Conservation (phyloP, 2,797 vertebrate species). For the Neosilurus mollespiculum region DNA sequence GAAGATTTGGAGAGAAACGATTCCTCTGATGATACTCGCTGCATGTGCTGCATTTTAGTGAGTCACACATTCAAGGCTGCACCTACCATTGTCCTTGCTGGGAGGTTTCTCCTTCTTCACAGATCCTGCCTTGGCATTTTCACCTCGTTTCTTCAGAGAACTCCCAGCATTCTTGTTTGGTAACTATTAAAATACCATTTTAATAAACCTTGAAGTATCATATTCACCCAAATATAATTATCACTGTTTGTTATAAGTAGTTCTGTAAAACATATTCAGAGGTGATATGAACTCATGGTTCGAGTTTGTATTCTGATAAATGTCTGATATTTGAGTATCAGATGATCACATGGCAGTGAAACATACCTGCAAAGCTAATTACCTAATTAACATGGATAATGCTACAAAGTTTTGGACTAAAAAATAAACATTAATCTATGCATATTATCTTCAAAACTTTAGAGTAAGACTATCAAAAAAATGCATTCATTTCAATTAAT, state of each 20-base stretch:
- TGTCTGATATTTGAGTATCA: background rate
- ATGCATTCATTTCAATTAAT: too few relatives aligned
- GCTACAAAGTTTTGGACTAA: background rate
- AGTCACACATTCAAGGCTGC: background rate
- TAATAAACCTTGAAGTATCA: background rate
- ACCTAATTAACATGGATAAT: background rate
- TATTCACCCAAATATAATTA: background rate
- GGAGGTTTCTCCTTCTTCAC: slow-evolving; percentile 84
- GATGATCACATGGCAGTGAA: background rate
- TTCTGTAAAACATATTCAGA: background rate
- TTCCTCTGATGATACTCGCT: background rate
- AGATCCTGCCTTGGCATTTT: slow-evolving; percentile 83
- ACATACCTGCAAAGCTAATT: background rate
- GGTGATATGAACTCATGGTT: background rate
- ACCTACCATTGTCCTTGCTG: slow-evolving; percentile 80
- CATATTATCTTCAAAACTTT: background rate
- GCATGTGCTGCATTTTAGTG: background rate
- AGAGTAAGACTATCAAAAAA: too few relatives aligned
- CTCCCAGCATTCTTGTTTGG: slow-evolving; percentile 78
- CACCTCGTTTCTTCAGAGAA: slow-evolving; percentile 84
- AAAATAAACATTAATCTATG: background rate
- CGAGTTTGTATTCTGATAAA: background rate
- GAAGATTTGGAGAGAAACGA: background rate
- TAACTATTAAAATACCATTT: slow-evolving; percentile 68
- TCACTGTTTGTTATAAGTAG: background rate